phyloP scores from a whole-genome alignment of 64 coral and sea anemone species.

The Orbicella faveolata region DNA sequence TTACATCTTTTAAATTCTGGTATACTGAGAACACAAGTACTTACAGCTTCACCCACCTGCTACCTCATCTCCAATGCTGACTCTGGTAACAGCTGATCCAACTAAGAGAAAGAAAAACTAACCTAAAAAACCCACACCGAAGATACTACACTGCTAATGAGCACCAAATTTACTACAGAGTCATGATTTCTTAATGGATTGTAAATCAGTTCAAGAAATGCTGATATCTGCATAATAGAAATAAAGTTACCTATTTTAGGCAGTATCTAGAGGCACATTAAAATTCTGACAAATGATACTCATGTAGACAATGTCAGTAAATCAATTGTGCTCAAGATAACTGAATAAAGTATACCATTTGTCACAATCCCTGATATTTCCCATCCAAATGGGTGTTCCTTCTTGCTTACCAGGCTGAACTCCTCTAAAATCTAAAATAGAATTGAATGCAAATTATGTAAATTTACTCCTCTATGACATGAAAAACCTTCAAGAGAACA shows the following conservation, averaged over 20 bases:
- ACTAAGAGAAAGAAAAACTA: constrained; percentile 51
- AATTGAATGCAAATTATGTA: neutral
- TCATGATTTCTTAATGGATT: too few species aligned
- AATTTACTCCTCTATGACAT: neutral
- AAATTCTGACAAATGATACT: too few species aligned
- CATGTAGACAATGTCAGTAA: too few species aligned
- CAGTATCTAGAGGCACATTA: too few species aligned
- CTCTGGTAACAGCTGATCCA: constrained; percentile 80
- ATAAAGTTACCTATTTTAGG: too few species aligned
- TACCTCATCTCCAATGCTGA: constrained; percentile 96
- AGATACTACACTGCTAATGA: neutral
- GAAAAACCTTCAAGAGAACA: neutral
- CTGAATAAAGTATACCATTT: constrained; percentile 40
- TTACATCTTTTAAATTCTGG: too few species aligned
- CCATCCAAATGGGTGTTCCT: constrained; percentile 71
- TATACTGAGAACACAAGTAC: neutral
- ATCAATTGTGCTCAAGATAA: neutral
- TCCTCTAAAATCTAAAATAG: constrained; percentile 72
- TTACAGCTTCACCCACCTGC: constrained; percentile 45
- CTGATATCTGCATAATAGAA: too few species aligned
- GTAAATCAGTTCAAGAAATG: too few species aligned
- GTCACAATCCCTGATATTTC: constrained; percentile 93
- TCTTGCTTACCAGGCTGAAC: constrained; percentile 48
- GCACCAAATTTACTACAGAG: too few species aligned
- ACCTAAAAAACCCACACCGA: neutral